Evolutionary conservation across 1,140 invertebrate species (phyloP).

Genomic region (Trinorchestia longiramus): DNA sequence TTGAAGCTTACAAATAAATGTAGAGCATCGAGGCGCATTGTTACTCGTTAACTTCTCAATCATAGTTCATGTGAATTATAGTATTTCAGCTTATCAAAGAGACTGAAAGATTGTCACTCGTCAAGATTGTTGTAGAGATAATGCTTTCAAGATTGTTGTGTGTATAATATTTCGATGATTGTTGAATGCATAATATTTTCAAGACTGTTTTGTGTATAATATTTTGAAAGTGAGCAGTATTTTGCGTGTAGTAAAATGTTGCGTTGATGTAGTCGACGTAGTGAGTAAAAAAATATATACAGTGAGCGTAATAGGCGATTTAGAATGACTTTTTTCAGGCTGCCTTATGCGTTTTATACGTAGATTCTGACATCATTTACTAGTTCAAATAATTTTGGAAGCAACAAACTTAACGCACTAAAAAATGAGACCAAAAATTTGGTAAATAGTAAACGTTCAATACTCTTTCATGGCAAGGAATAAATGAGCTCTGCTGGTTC

Average conservation of each 20-base stretch:
- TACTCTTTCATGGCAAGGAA: neutral
- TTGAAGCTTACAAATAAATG: neutral
- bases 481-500: no score
- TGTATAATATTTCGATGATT: no score
- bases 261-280: no score
- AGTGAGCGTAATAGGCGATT: no score
- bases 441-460: neutral
- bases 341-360: no score
- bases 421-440: neutral
- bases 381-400: neutral
- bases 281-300: no score
- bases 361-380: neutral
- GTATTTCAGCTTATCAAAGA: neutral
- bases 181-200: no score
- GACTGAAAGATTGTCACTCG: neutral
- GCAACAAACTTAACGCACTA: neutral
- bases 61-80: neutral
- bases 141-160: no score
- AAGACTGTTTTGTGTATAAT: no score
- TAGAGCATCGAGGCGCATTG: neutral
- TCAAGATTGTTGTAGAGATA: neutral
- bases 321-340: no score
- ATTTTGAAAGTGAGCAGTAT: no score
- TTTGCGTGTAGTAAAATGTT: no score
- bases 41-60: neutral